Conservation (phyloP, 2,113 vertebrate species). For the Cepphus grylle region DNA sequence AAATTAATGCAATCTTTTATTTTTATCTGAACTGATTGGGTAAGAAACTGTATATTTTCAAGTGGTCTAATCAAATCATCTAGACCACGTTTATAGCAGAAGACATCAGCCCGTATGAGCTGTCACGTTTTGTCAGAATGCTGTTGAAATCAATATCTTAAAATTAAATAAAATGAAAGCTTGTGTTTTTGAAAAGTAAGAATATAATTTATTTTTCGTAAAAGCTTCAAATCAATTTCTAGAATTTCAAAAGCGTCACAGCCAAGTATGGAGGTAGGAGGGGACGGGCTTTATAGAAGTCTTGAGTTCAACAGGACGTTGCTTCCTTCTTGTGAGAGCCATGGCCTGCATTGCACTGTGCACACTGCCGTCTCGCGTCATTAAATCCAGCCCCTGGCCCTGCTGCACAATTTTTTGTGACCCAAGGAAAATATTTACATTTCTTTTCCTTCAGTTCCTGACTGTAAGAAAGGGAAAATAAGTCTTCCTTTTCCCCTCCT, state of each 20-base stretch:
- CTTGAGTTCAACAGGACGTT: background rate
- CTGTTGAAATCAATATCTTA: background rate
- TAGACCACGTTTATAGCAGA: background rate
- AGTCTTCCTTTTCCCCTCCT: background rate
- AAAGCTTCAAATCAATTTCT: background rate
- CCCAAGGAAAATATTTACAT: background rate
- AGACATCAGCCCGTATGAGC: background rate
- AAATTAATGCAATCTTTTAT: background rate
- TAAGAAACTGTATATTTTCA: background rate
- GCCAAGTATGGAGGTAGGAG: background rate
- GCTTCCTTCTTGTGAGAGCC: background rate
- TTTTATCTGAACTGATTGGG: background rate
- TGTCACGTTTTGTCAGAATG: background rate
- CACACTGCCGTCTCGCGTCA: background rate
- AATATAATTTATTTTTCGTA: background rate
- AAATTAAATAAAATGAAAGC: background rate
- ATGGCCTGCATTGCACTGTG: background rate
- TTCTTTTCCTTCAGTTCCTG: background rate
- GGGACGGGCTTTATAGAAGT: background rate
- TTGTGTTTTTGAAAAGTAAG: background rate
- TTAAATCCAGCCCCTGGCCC: background rate
- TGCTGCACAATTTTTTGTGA: background rate
- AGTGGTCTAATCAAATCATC: background rate
- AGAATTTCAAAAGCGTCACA: background rate
- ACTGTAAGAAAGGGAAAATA: background rate